Evolutionary conservation across 2,888 invertebrate genomes (phyloP).

Genomic region (Limenitis camilla): DNA sequence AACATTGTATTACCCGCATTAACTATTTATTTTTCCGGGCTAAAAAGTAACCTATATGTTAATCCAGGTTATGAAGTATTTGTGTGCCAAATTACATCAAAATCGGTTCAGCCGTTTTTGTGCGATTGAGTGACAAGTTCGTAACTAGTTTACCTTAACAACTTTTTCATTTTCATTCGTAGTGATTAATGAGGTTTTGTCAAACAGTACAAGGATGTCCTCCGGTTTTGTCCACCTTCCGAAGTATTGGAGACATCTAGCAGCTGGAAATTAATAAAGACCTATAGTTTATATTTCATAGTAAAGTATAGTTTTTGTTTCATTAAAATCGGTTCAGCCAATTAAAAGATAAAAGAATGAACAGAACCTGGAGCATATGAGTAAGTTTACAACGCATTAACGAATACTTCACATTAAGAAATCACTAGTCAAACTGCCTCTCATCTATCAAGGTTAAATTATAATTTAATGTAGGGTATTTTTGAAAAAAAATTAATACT

Average conservation of each 20-base stretch:
- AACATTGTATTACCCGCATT: no score
- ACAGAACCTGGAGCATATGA: no score
- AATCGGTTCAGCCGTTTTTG: neutral
- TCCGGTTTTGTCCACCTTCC: conserved; percentile 29
- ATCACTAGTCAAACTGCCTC: no score
- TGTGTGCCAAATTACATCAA: neutral
- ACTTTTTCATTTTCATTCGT: conserved; percentile 40
- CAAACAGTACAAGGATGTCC: conserved; percentile 48
- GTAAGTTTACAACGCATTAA: no score
- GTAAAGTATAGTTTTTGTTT: neutral
- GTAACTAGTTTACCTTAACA: conserved; percentile 34
- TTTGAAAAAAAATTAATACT: no score
- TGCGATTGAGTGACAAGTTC: neutral
- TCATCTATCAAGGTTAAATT: no score
- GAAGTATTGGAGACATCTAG: conserved; percentile 38
- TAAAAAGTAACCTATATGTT: no score
- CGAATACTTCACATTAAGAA: no score
- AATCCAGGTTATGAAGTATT: neutral
- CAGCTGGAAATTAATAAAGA: conserved; percentile 36
- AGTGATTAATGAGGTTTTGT: conserved; percentile 46
- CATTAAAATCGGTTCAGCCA: neutral
- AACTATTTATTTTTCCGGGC: no score
- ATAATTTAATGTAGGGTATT: no score
- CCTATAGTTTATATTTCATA: neutral
- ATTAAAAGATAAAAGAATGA: no score